A percentile compares a stretch with the other conserved stretches of the same genome.
phyloP scores from a whole-genome alignment of 2,113 vertebrate genomes.

The Leucoraja erinaceus region DNA sequence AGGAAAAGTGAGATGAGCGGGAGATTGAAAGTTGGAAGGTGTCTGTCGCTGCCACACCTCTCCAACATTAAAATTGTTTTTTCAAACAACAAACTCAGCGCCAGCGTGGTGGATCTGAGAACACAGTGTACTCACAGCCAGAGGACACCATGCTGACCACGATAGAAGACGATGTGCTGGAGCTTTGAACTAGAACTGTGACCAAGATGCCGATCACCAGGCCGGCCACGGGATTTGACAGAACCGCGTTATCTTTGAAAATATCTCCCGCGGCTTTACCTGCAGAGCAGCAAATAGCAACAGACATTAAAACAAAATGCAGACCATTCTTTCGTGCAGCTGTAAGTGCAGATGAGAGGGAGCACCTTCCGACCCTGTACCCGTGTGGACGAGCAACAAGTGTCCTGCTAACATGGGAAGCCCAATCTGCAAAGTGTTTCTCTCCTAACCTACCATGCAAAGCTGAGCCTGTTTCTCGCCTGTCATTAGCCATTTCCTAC shows the following conservation, averaged over 20 bases:
- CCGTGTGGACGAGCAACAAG: background rate
- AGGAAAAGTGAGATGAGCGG: background rate
- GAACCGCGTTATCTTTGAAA: constrained; percentile 78
- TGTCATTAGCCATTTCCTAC: background rate
- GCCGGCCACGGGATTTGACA: constrained; percentile 85
- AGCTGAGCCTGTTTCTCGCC: background rate
- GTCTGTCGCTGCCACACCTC: background rate
- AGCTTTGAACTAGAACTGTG: constrained; percentile 90
- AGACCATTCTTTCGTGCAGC: background rate
- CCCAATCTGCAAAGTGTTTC: background rate
- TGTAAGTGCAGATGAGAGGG: background rate
- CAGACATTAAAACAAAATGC: background rate
- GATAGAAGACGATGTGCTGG: constrained; percentile 89
- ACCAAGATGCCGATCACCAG: constrained; percentile 90
- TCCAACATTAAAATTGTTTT: background rate
- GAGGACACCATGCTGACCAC: constrained; percentile 97
- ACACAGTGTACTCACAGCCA: constrained; percentile 63
- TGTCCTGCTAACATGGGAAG: background rate
- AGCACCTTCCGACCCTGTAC: background rate
- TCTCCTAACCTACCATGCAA: background rate
- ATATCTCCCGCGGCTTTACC: constrained; percentile 90
- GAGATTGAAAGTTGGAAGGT: background rate
- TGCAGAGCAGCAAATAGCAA: constrained; percentile 43
- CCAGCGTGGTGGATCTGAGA: background rate
- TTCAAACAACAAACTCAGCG: background rate